Conservation (phyloP, 2,888 invertebrate genomes). For the Meloe dianella region DNA sequence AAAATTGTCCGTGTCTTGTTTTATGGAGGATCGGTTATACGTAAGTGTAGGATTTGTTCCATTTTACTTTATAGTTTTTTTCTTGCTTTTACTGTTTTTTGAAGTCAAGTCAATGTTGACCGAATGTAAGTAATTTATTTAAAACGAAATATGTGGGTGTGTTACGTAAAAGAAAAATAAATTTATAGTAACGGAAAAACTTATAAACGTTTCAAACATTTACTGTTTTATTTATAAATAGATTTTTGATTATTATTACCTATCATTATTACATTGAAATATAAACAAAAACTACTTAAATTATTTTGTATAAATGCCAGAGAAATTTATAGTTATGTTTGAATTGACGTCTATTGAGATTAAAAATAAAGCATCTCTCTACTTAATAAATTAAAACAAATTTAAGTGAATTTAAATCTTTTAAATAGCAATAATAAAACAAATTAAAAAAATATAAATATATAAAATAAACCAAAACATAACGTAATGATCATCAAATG, state of each 20-base stretch:
- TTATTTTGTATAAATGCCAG: neutral
- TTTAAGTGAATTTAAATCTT: neutral
- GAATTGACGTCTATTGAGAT: neutral
- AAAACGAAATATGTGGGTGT: no score
- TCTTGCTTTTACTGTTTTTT: no score
- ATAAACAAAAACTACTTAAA: constrained; percentile 4
- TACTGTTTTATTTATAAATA: constrained; percentile 1
- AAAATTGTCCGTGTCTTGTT: no score
- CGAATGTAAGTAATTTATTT: neutral
- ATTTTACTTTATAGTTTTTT: no score
- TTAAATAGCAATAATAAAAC: neutral
- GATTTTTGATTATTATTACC: constrained; percentile 7
- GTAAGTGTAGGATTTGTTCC: no score
- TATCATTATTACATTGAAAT: constrained; percentile 5
- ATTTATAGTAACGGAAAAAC: neutral
- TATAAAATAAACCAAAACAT: neutral
- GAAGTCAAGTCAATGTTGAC: neutral
- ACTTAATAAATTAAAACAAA: neutral
- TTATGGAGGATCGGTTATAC: no score
- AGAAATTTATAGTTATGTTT: neutral
- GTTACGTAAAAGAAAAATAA: neutral
- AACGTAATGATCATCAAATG: neutral
- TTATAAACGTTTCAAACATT: neutral
- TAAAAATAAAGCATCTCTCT: neutral
- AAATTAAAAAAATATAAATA: neutral